A percentile compares a stretch with the other conserved stretches of the same genome.
These are phyloP conservation scores for Leptarthrus brevirostris DNA, from an alignment of 2,888 invertebrate genomes.

Conservation along the genomic window DNA sequence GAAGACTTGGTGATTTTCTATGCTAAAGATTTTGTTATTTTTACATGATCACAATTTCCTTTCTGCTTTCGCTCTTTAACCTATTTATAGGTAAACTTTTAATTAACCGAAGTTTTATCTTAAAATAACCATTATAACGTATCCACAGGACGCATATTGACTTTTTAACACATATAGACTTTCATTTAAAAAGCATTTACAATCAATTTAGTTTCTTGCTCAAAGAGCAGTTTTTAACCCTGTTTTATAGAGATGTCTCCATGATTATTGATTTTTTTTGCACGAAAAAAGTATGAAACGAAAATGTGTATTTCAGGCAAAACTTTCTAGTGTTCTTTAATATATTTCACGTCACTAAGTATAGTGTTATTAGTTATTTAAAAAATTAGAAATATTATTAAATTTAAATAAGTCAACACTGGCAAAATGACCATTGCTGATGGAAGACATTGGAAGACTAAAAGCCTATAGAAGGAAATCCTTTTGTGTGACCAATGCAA, in stretches of 20 bases:
- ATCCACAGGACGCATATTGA: constrained; percentile 14
- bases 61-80: not conserved
- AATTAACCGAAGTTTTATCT: constrained; percentile 15
- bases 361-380: not conserved
- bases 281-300: not conserved
- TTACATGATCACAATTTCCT: constrained; percentile 37
- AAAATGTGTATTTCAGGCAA: not conserved
- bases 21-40: not conserved
- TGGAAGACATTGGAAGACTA: constrained; percentile 65
- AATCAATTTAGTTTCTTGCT: constrained; percentile 12
- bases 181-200: constrained; percentile 22
- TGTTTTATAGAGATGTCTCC: constrained; percentile 24
- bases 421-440: constrained; percentile 58
- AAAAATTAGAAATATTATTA: constrained; percentile 21
- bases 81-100: constrained; percentile 34
- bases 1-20: constrained; percentile 70
- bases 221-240: not conserved
- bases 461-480: constrained; percentile 18
- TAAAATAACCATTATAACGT: not conserved
- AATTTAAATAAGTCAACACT: constrained; percentile 49
- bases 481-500: constrained; percentile 19
- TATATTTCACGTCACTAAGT: not conserved
- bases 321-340: not conserved
- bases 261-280: constrained; percentile 43
- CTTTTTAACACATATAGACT: not conserved